Percentiles rank a stretch among this genome's conserved stretches.
phyloP scores from a whole-genome alignment of 2,888 invertebrate species.

The Lasioglossum oenotherae region DNA sequence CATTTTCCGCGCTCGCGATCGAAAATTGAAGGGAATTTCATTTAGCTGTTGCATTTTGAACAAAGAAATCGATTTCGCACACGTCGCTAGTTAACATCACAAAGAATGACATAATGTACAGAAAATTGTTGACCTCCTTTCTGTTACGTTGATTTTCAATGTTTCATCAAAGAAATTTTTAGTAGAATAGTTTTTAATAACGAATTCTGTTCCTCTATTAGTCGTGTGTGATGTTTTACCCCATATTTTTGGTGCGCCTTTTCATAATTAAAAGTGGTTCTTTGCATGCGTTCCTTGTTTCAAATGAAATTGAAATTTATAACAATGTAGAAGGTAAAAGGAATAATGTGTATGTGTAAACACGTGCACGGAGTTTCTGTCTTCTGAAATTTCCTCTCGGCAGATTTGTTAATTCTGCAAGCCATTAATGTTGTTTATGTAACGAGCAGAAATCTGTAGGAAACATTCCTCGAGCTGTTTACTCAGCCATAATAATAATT shows the following conservation, averaged over 20 bases:
- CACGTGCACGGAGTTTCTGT: background rate
- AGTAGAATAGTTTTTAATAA: background rate
- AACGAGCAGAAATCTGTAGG: background rate
- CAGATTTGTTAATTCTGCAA: background rate
- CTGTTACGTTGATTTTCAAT: background rate
- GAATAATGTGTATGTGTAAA: background rate
- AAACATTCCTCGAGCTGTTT: constrained; percentile 28
- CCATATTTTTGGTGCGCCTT: background rate
- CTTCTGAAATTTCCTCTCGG: background rate
- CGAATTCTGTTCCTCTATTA: background rate
- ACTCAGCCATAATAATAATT: constrained; percentile 30
- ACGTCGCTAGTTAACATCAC: background rate
- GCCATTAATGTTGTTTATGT: background rate
- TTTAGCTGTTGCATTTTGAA: background rate
- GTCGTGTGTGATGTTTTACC: background rate
- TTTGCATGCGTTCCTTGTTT: background rate
- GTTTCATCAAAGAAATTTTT: background rate
- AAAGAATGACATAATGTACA: too few relatives aligned
- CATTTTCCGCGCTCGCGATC: background rate
- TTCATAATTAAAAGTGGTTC: background rate
- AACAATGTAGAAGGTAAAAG: background rate
- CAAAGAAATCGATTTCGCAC: background rate
- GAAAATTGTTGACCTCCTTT: background rate
- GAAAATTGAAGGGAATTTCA: background rate
- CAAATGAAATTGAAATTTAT: background rate